Evolutionary conservation across 2,113 vertebrate species (phyloP), one percentile per base, ranked within the genome.

Genomic region (Oryzias curvinotus): DNA sequence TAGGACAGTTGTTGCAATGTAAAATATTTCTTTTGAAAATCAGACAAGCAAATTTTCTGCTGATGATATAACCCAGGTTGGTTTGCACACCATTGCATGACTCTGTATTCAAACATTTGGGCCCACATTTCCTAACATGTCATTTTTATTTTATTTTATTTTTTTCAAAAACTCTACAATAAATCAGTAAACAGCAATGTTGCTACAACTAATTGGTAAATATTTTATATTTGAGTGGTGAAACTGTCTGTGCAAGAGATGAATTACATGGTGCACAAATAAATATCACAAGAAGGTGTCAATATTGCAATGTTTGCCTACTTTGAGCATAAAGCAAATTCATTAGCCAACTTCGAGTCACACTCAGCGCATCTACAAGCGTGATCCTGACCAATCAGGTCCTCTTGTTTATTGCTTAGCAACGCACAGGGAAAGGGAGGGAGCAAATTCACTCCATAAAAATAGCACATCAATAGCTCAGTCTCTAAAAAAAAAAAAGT

Each of bases 401-500:
- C 46, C 63, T 68, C 75, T 46, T 47, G 68, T 60, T 65, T 50
- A 90, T 85, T 79, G 85, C 84, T 85, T 90, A 78, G 83, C 85
- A 85, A 88, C 84, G 2, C 62, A 80, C 71, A 80, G 67, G 42
- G 55, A 52, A 71, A 74, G 69, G 82, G 79, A 64, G 75, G 76
- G 82, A 91, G 85, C 81, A 88, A 92, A 91, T 85, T 87, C 84
- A 86, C 78, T 88, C 77, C 85, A 68, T 89, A 87, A 91, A 93
- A 90, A 94, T 87, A 89, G 89, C 89, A 90, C 88, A 92, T 92
- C 80, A 89, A 90, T 90, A 85, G 90, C 86, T 91, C 78, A 72
- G 84, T 91, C 94, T 94, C 92, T 95, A 77, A 59, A 83, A 94
- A 93, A 93, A 93, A 63, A 51, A 75, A 72, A 81, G 64, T 70